Evolutionary conservation across 1,140 invertebrate genomes (phyloP).

Genomic region (Andrena cerasifolii): DNA sequence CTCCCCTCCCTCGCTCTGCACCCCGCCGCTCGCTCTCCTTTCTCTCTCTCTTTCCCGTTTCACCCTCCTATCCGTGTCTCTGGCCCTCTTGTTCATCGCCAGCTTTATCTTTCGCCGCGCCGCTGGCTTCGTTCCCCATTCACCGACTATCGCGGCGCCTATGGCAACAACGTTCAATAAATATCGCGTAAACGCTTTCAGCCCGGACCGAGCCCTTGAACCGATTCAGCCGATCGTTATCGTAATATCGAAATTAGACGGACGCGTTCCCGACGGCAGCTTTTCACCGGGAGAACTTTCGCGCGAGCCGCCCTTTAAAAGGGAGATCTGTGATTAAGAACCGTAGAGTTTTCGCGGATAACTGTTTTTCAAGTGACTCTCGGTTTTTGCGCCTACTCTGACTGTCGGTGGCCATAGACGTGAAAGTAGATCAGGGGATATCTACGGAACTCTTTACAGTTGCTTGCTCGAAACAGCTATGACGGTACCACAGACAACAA

Average conservation of each 20-base stretch:
- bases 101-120: constrained; percentile 71
- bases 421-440: background rate
- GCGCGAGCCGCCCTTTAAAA: constrained; percentile 28
- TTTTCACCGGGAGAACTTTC: constrained; percentile 19
- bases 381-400: background rate
- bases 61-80: constrained; percentile 14
- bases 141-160: constrained; percentile 62
- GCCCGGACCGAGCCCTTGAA: constrained; percentile 31
- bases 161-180: constrained; percentile 66
- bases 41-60: background rate
- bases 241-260: constrained; percentile 54
- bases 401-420: background rate
- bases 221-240: constrained; percentile 56
- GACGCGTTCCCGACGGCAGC: constrained; percentile 27
- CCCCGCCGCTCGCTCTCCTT: background rate
- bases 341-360: background rate
- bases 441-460: no score
- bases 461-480: no score
- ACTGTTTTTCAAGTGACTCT: background rate
- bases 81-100: constrained; percentile 40
- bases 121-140: constrained; percentile 74
- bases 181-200: constrained; percentile 70
- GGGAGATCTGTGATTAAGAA: background rate
- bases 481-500: no score
- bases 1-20: constrained; percentile 43